phyloP scores from a whole-genome alignment of 1,140 invertebrate genomes.

The Bombyx mori region DNA sequence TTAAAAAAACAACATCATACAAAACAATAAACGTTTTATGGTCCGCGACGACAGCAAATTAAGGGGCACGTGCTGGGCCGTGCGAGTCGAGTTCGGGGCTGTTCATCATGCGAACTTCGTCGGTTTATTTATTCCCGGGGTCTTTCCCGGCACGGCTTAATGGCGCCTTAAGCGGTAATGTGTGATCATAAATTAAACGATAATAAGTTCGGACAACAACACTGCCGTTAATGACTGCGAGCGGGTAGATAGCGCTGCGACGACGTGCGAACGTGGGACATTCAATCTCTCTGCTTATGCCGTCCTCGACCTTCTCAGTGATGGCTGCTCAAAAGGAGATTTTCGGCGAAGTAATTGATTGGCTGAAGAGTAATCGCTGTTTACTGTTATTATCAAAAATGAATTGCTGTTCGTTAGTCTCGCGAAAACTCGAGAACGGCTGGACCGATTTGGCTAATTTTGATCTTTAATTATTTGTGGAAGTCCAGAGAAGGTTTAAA shows the following conservation, averaged over 20 bases:
- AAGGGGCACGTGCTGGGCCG: constrained; percentile 45
- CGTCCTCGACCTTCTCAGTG: background rate
- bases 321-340: too few relatives aligned
- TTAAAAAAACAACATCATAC: background rate
- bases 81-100: constrained; percentile 30
- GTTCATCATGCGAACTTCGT: constrained; percentile 37
- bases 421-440: too few relatives aligned
- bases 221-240: constrained; percentile 51
- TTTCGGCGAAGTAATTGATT: too few relatives aligned
- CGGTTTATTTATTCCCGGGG: constrained; percentile 39
- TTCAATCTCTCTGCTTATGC: constrained; percentile 6
- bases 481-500: too few relatives aligned
- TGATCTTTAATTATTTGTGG: too few relatives aligned
- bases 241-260: constrained; percentile 18
- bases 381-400: background rate
- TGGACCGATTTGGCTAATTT: too few relatives aligned
- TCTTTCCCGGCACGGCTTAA: constrained; percentile 34
- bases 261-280: constrained; percentile 1
- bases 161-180: constrained; percentile 57
- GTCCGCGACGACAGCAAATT: constrained; percentile 40
- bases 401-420: too few relatives aligned
- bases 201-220: constrained; percentile 66
- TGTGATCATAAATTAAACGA: constrained; percentile 65
- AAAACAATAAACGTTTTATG: constrained; percentile 47
- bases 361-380: background rate